Percentiles rank a stretch among this genome's conserved stretches.
These are phyloP conservation scores for Spicauda simplicius DNA, from an alignment of 2,888 invertebrate species.

Conservation along the genomic window DNA sequence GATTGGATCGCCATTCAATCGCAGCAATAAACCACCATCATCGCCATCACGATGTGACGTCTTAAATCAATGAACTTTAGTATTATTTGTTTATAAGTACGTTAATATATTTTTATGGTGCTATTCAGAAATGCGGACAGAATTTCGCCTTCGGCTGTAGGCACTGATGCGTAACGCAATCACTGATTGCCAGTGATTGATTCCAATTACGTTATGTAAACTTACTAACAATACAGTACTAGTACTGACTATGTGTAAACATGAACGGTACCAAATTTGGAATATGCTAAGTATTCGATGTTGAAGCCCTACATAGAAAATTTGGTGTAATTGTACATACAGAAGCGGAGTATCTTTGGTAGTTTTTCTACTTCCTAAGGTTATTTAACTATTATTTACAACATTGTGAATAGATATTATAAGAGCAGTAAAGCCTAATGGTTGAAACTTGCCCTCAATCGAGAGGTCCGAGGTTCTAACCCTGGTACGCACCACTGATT, in stretches of 20 bases:
- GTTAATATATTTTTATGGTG: neutral
- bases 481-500: too few relatives aligned
- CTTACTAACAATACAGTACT: constrained; percentile 16
- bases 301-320: neutral
- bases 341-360: too few relatives aligned
- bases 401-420: too few relatives aligned
- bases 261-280: constrained; percentile 9
- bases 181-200: constrained; percentile 20
- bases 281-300: constrained; percentile 4
- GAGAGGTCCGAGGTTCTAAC: too few relatives aligned
- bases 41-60: neutral
- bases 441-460: too few relatives aligned
- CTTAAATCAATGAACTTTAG: neutral
- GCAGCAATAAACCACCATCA: too few relatives aligned
- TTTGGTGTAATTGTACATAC: too few relatives aligned
- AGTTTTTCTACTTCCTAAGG: too few relatives aligned
- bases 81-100: neutral
- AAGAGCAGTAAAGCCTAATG: too few relatives aligned
- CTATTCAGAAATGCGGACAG: constrained; percentile 14
- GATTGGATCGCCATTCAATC: too few relatives aligned
- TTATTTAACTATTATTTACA: too few relatives aligned
- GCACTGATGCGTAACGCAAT: constrained; percentile 8
- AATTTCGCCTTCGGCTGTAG: constrained; percentile 43
- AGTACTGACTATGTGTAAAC: constrained; percentile 14
- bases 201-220: constrained; percentile 28